Base-by-base conservation (phyloP, 30 jellyfish, hydroid and myxozoan genomes). In the Nemopilema nomurai region DNA sequence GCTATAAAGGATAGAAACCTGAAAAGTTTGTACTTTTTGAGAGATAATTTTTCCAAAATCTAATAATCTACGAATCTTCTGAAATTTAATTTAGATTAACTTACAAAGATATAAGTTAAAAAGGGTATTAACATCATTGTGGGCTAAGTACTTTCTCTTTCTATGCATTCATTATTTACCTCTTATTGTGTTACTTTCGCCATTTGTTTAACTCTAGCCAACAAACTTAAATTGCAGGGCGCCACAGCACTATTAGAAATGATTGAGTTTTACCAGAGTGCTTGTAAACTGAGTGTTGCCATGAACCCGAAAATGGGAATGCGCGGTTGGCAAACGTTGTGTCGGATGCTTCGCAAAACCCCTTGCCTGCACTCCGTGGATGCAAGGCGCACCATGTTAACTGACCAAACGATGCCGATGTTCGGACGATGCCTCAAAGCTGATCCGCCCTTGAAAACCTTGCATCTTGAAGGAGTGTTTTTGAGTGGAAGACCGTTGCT, bases 301-400 rank as follows among this genome's bases (percentile, higher is more conserved):
- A 77, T 97, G 83, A 95, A 95, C 52, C 97, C 97, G 25, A 90
- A 83, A 80, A 90, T 95, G 71, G 96, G 99, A n/a, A 68, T 80
- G 71, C 89, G 99, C 21, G 99, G 99, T 25, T 95, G 99, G 99
- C 97, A 90, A 33, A 78, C 97, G 49, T 67, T 89, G 52, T 95
- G 97, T 69, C 89, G 97, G 18, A 90, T 95, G 97, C 57, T 95
- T 18, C 91, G 96, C 25, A 89, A 89, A 74, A 90, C 99, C 0
- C 97, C 97, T 1, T 86, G 97, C 26, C 57, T 95, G 68, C 53
- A 88, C n/a, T 84, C 91, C 71, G 51, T 95, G 41, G 97, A 95
- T 81, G 97, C 97, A 31, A 74, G 99, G 24, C 79, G 99, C 51
- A 90, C 97, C 19, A 74, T 95, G 80, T 71, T 95, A 16, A 89